Base-by-base conservation (phyloP, 2,888 invertebrate genomes). In the Epinotia nisella region DNA sequence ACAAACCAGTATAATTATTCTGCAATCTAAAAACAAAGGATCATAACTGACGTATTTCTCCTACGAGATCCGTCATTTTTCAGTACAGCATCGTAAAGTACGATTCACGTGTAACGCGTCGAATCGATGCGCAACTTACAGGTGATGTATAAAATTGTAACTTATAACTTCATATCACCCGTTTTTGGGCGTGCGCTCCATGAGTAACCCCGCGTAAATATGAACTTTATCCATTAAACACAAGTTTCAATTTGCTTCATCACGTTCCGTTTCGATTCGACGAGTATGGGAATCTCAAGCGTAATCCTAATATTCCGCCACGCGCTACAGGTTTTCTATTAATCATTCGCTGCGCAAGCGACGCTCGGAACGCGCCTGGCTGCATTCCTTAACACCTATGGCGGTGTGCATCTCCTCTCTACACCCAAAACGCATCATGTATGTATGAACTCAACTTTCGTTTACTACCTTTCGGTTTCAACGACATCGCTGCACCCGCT, bases 321-420 rank as follows among this genome's bases (percentile, higher is more conserved):
- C 53, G 66, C 53, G 78, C 80, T 83, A 86, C 86, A 81, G 85
- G 85, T 87, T 86, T 85, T 83, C 86, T 85, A 87, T 87, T 86
- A 88, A 88, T 89, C 88, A 87, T 80, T 64, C 70, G 76, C 66
- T 39, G 70, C 64, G 70, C 56, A 56, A 24, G 56, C 70, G 62
- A 15, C n/a, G 55, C 41, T 41, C 59, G 35, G 35, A 39, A 39
- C 35, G 59, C 65, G 80, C 81, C 74, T 80, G 82, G 76, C 86
- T 82, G 87, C 90, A 90, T 90, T 90, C 90, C 89, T 80, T 74
- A 79, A 82, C 82, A 82, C 82, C 84, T 83, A 76, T 78, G 77
- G 78, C 74, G 75, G 67, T 62, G 21, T 75, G 75, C 75, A 75
- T 72, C 78, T 76, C 66, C 59, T 29, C n/a, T 58, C 58, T 5